These are phyloP conservation scores for Novumbra hubbsi DNA, from an alignment of 2,797 vertebrate genomes.

Conservation along the genomic window DNA sequence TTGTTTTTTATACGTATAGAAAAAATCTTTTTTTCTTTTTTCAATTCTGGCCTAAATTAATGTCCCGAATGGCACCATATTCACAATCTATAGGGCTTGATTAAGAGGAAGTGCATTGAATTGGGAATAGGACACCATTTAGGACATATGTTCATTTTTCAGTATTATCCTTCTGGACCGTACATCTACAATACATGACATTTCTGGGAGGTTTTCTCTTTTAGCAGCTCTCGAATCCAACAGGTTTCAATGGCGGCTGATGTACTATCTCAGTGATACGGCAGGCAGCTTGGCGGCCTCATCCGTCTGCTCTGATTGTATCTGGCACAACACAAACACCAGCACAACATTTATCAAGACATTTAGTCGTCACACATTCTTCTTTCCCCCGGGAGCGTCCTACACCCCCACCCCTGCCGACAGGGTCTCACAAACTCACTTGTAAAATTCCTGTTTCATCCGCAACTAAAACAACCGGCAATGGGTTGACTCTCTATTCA, in stretches of 20 bases:
- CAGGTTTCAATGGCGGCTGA: constrained; percentile 44
- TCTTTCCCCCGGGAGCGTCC: constrained; percentile 13
- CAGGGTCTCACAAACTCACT: not conserved
- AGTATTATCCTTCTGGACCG: constrained; percentile 26
- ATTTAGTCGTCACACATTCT: constrained; percentile 49
- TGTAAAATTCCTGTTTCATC: not conserved
- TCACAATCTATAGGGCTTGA: not conserved
- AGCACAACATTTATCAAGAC: constrained; percentile 59
- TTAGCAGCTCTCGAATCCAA: constrained; percentile 44
- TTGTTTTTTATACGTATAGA: not conserved
- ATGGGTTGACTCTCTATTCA: not conserved
- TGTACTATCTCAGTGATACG: constrained; percentile 49
- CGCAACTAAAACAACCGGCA: not conserved
- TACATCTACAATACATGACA: constrained; percentile 8
- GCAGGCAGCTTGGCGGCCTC: constrained; percentile 51
- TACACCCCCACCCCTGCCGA: not conserved
- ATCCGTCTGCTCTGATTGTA: constrained; percentile 51
- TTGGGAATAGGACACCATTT: not conserved
- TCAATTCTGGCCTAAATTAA: not conserved
- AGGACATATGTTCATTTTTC: not conserved
- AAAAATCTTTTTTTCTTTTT: not conserved
- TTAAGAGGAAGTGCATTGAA: not conserved
- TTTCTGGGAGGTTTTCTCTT: constrained; percentile 44
- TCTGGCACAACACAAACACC: constrained; percentile 53
- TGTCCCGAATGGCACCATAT: not conserved